phyloP scores from a whole-genome alignment of 1,140 invertebrate species.

The Agraylea sexmaculata region DNA sequence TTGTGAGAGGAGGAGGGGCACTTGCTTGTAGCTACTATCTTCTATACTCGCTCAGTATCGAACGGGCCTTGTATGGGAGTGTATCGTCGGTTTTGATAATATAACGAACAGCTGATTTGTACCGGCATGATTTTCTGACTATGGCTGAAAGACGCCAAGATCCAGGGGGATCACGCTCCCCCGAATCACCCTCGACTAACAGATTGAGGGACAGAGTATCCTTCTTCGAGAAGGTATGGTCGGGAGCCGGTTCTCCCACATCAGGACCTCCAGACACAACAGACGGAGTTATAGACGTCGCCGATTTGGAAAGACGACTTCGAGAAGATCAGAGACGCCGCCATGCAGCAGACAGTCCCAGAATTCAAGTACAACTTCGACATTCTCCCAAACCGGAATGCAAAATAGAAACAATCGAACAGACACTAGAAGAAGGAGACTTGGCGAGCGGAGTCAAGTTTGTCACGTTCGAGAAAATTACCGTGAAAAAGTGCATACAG shows the following conservation, averaged over 20 bases:
- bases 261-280: conserved; percentile 30
- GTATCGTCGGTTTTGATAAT: neutral
- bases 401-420: conserved; percentile 43
- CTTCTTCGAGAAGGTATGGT: conserved; percentile 68
- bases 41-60: conserved; percentile 42
- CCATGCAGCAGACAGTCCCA: conserved; percentile 34
- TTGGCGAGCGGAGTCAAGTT: conserved; percentile 44
- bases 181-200: conserved; percentile 39
- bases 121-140: conserved; percentile 5
- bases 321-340: conserved; percentile 42
- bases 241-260: conserved; percentile 32
- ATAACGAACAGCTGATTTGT: neutral
- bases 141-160: conserved; percentile 13
- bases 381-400: conserved; percentile 25
- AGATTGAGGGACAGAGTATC: conserved; percentile 56
- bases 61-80: conserved; percentile 33
- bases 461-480: conserved; percentile 56
- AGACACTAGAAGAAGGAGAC: conserved; percentile 50
- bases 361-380: conserved; percentile 46
- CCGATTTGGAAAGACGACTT: conserved; percentile 47
- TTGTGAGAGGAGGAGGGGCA: too few species aligned
- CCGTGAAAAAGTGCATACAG: conserved; percentile 42
- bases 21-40: too few species aligned
- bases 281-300: conserved; percentile 37
- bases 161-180: conserved; percentile 15